phyloP scores from a whole-genome alignment of 2,113 vertebrate species.

The Ceyx margarethae region DNA sequence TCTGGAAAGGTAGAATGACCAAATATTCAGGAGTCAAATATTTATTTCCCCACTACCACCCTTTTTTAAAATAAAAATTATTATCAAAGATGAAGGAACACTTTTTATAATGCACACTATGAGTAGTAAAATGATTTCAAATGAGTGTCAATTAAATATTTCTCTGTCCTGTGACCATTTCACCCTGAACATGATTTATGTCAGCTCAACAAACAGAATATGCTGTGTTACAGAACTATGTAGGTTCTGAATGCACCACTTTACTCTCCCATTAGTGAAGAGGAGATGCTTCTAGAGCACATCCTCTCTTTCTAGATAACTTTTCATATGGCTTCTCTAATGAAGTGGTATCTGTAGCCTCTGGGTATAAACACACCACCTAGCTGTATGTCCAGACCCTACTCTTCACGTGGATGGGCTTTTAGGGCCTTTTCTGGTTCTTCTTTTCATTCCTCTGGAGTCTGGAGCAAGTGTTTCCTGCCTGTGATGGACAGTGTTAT shows the following conservation, averaged over 20 bases:
- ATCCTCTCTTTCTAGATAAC: not conserved
- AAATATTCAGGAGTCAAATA: not conserved
- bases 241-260: not conserved
- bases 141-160: not conserved
- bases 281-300: not conserved
- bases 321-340: not conserved
- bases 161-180: not conserved
- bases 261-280: not conserved
- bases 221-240: not conserved
- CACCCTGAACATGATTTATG: not conserved
- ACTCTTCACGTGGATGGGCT: not conserved
- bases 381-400: not conserved
- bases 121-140: not conserved
- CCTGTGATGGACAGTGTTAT: not conserved
- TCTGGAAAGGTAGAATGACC: not conserved
- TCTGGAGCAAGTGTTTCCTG: not conserved
- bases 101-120: not conserved
- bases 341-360: not conserved
- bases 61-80: not conserved
- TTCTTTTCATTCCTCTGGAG: not conserved
- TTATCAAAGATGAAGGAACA: not conserved
- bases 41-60: fast-evolving
- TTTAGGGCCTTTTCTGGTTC: not conserved
- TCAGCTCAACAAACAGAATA: not conserved
- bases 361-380: not conserved